These are phyloP conservation scores for Hypocryptadius cinnamomeus DNA, from an alignment of 2,113 vertebrate genomes.

Conservation along the genomic window DNA sequence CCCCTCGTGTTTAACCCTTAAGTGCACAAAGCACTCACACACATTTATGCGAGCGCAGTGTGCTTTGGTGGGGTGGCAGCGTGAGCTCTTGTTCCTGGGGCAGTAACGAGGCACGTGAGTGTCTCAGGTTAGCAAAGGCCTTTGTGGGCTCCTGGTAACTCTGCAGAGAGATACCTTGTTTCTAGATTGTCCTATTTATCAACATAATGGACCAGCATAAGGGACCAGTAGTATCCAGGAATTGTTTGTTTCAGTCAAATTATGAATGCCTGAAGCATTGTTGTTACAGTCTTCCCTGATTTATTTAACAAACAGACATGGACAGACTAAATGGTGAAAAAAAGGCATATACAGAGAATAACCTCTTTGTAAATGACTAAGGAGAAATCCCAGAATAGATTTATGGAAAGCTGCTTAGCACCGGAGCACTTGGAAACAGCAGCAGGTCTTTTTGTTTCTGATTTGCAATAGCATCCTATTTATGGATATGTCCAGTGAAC, in stretches of 20 bases:
- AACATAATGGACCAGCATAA: not conserved
- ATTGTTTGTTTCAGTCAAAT: slow-evolving; percentile 25
- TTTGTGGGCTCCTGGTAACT: not conserved
- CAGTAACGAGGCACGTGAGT: not conserved
- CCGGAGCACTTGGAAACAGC: not conserved
- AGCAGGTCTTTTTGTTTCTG: not conserved
- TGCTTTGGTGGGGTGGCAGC: accelerated
- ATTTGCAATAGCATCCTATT: not conserved
- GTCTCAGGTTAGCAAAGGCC: not conserved
- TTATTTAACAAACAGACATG: slow-evolving; percentile 17
- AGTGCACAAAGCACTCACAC: accelerated
- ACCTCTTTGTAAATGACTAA: not conserved
- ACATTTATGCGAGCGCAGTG: accelerated
- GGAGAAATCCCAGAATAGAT: slow-evolving; percentile 20
- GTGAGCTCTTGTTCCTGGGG: accelerated
- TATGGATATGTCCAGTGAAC: not conserved
- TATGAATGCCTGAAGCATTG: not conserved
- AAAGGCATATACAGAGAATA: not conserved
- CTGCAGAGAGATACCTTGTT: not conserved
- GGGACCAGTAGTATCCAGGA: not conserved
- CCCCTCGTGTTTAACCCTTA: not conserved
- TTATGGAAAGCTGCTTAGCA: not conserved
- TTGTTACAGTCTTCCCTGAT: not conserved
- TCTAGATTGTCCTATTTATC: not conserved
- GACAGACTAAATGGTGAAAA: not conserved